A percentile compares a stretch with the other conserved stretches of the same genome.
phyloP scores from a whole-genome alignment of 2,888 invertebrate genomes.

The Megalurothrips usitatus region DNA sequence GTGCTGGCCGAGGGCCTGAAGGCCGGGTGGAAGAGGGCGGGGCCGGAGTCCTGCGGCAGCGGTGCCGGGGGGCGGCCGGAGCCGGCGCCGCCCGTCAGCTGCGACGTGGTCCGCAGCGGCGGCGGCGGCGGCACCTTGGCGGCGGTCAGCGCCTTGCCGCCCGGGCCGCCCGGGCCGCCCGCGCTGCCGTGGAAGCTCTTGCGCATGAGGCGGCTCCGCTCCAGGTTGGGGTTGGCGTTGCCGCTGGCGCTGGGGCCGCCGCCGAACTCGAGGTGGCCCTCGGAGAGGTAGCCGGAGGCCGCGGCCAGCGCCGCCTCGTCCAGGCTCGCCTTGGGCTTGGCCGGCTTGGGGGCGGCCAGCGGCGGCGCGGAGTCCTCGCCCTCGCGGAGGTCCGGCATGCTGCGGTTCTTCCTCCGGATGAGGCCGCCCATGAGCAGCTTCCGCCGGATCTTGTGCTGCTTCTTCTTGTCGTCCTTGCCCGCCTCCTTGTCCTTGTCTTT shows the following conservation, averaged over 20 bases:
- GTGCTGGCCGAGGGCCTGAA: constrained; percentile 48
- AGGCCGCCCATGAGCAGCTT: constrained; percentile 85
- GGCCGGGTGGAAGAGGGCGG: constrained; percentile 57
- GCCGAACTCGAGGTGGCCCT: constrained; percentile 77
- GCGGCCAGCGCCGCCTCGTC: background rate
- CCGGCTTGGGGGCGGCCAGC: background rate
- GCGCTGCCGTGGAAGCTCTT: constrained; percentile 84
- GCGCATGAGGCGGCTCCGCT: constrained; percentile 80
- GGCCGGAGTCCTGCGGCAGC: constrained; percentile 47
- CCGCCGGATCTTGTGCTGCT: constrained; percentile 83
- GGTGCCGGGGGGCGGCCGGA: constrained; percentile 47
- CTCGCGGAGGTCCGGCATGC: constrained; percentile 87
- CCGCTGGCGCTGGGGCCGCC: constrained; percentile 50
- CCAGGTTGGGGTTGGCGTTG: constrained; percentile 67
- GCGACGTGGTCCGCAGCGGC: constrained; percentile 79
- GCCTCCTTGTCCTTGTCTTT: constrained; percentile 56
- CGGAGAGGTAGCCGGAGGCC: constrained; percentile 69
- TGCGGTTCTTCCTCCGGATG: constrained; percentile 80
- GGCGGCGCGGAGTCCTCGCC: constrained; percentile 50
- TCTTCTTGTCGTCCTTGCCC: constrained; percentile 72
- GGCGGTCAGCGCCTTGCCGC: constrained; percentile 70
- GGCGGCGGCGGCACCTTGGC: constrained; percentile 83
- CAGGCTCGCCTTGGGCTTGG: constrained; percentile 14
- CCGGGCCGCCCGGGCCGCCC: constrained; percentile 45
- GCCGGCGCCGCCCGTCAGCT: constrained; percentile 56